Evolutionary conservation across 2,888 invertebrate species (phyloP).

Genomic region (Pseudococcus longispinus): DNA sequence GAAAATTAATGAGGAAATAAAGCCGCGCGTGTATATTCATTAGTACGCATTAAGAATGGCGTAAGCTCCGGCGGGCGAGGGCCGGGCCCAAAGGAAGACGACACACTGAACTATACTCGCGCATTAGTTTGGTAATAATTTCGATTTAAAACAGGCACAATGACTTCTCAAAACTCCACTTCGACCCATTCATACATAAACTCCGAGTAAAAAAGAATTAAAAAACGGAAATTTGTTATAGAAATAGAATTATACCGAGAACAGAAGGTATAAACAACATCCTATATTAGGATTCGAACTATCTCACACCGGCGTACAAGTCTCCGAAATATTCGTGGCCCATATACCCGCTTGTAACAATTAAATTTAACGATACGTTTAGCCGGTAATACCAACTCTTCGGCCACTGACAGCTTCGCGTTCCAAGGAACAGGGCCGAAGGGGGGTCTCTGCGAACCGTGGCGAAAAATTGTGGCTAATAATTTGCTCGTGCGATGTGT

Average conservation of each 20-base stretch:
- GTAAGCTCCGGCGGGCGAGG: not conserved
- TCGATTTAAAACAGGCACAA: not conserved
- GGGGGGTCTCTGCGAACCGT: not conserved
- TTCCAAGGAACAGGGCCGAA: not conserved
- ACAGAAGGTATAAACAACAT: not conserved
- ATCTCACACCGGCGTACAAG: not conserved
- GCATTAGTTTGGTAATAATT: not conserved
- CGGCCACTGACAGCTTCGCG: not conserved
- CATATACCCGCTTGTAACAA: not conserved
- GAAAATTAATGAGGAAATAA: constrained; percentile 25
- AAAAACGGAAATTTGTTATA: not conserved
- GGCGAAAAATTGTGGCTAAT: not conserved
- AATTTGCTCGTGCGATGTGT: not conserved
- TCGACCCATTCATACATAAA: not conserved
- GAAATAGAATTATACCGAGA: not conserved
- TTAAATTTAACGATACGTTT: constrained; percentile 1
- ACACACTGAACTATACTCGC: not conserved
- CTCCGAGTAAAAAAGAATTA: not conserved
- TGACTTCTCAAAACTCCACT: not conserved
- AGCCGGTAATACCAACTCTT: not conserved
- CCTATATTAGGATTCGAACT: not conserved
- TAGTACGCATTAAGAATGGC: not conserved
- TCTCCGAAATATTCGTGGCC: not conserved
- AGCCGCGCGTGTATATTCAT: not conserved
- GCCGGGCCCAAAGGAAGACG: not conserved